Percentiles rank a stretch among this genome's conserved stretches.
These are phyloP conservation scores for Dryomyza anilis DNA, from an alignment of 2,888 invertebrate species.

Conservation along the genomic window DNA sequence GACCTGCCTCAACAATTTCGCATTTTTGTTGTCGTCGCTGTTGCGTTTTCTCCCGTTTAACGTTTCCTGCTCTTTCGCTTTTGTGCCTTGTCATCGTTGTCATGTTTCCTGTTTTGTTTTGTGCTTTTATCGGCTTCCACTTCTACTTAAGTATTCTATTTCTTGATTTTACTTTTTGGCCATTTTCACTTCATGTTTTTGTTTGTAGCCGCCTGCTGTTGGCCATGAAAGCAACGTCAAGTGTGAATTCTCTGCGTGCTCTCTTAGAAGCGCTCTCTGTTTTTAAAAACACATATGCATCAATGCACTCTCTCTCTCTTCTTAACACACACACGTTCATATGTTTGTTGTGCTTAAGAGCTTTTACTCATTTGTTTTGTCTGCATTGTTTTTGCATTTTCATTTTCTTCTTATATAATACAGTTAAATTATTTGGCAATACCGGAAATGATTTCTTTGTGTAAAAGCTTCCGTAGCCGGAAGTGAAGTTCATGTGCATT, in stretches of 20 bases:
- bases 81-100: slow-evolving; percentile 31
- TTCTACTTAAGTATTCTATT: too few species aligned
- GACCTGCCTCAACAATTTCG: slow-evolving; percentile 58
- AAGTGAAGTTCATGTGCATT: slow-evolving; percentile 4
- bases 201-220: slow-evolving; percentile 22
- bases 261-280: too few species aligned
- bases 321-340: background rate
- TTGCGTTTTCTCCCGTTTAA: background rate
- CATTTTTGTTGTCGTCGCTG: slow-evolving; percentile 22
- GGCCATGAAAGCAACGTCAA: slow-evolving; percentile 11
- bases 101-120: too few species aligned
- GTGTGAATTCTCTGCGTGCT: too few species aligned
- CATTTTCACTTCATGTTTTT: too few species aligned
- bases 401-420: background rate
- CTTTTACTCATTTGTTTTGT: slow-evolving; percentile 22
- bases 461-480: slow-evolving; percentile 17
- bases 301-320: background rate
- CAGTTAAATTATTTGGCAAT: slow-evolving; percentile 24
- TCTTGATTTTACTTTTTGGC: too few species aligned
- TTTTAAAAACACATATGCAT: background rate
- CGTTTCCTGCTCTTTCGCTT: background rate
- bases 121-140: too few species aligned
- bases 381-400: background rate
- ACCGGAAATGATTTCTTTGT: slow-evolving; percentile 25
- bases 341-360: too few species aligned